A percentile compares a stretch with the other conserved stretches of the same genome.
These are phyloP conservation scores for Alosa alosa DNA, from an alignment of 2,113 vertebrate species.

Conservation along the genomic window DNA sequence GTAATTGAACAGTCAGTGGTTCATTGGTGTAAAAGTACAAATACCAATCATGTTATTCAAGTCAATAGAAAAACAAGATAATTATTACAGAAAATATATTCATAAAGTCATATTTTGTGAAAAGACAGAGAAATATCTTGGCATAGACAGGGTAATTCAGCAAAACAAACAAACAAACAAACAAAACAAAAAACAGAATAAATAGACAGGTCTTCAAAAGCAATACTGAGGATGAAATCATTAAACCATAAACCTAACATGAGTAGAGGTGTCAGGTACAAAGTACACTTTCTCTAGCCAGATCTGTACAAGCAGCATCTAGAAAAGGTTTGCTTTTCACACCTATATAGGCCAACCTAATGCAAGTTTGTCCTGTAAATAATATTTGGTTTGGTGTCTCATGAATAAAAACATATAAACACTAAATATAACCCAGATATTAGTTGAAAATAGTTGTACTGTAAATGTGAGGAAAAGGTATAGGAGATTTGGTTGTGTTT, in stretches of 20 bases:
- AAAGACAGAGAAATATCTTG: not conserved
- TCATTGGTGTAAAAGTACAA: too few relatives aligned
- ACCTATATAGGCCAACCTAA: not conserved
- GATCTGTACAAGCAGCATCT: not conserved
- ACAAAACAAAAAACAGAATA: not conserved
- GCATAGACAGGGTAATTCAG: not conserved
- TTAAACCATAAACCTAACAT: not conserved
- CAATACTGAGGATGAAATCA: not conserved
- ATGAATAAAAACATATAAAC: not conserved
- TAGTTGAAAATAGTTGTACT: not conserved
- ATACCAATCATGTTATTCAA: too few relatives aligned
- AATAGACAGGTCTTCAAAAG: not conserved
- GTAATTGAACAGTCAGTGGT: too few relatives aligned
- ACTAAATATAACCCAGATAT: not conserved
- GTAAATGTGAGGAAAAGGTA: not conserved
- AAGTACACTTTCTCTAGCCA: not conserved
- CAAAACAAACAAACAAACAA: not conserved
- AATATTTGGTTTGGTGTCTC: not conserved
- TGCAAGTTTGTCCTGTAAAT: not conserved
- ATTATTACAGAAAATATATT: too few relatives aligned
- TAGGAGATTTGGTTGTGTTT: not conserved
- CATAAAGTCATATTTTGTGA: too few relatives aligned
- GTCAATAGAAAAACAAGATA: too few relatives aligned
- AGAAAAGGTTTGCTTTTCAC: not conserved
- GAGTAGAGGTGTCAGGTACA: not conserved